phyloP scores from a whole-genome alignment of 1,140 invertebrate genomes.

The Zophobas atratus region DNA sequence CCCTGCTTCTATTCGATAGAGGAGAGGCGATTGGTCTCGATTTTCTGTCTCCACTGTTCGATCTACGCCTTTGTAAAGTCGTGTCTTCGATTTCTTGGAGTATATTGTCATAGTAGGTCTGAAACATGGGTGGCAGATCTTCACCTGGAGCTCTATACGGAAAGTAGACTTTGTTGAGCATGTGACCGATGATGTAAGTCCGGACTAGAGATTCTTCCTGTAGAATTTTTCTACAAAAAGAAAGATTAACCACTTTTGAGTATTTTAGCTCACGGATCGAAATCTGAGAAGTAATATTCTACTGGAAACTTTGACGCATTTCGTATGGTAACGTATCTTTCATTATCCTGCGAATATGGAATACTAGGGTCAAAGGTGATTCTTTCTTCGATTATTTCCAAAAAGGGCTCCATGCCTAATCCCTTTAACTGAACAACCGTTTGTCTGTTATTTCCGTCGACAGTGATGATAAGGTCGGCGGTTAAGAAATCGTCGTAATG shows the following conservation, averaged over 20 bases:
- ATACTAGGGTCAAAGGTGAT: conserved; percentile 65
- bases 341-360: conserved; percentile 62
- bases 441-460: conserved; percentile 61
- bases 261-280: conserved; percentile 65
- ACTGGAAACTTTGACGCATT: conserved; percentile 66
- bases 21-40: too few relatives aligned
- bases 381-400: conserved; percentile 62
- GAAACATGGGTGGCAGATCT: conserved; percentile 53
- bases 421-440: conserved; percentile 63
- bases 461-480: conserved; percentile 61
- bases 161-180: conserved; percentile 55
- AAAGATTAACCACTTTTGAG: not conserved
- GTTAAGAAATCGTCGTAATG: conserved; percentile 55
- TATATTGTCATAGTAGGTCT: conserved; percentile 54
- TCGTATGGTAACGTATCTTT: conserved; percentile 64
- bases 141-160: conserved; percentile 55
- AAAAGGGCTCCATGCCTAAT: conserved; percentile 62
- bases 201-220: conserved; percentile 57
- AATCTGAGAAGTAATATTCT: conserved; percentile 69
- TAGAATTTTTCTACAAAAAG: conserved; percentile 20
- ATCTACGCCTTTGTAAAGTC: not conserved
- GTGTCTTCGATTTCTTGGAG: conserved; percentile 26
- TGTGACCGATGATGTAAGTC: conserved; percentile 54
- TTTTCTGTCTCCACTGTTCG: not conserved
- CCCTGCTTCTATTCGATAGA: not conserved